Percentiles rank a stretch among this genome's conserved stretches.
Evolutionary conservation across 2,797 vertebrate species (phyloP).

Genomic region (Eleutherodactylus coqui): DNA sequence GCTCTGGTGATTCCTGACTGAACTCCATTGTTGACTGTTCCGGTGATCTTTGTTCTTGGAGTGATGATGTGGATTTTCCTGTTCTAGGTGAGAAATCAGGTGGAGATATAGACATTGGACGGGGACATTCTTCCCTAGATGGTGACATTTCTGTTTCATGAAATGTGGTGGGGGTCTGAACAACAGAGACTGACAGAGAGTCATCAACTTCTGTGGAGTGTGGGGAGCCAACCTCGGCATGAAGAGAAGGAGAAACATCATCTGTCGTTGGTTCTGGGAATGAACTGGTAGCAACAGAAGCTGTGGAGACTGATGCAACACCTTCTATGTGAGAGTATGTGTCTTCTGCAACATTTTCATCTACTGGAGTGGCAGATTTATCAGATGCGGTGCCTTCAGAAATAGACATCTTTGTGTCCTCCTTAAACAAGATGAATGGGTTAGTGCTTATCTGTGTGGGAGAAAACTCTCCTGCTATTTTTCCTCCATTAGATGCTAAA

Average conservation of each 20-base stretch:
- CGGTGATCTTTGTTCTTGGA: slow-evolving; percentile 85
- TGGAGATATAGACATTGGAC: slow-evolving; percentile 95
- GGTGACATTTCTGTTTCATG: slow-evolving; percentile 94
- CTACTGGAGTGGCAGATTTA: slow-evolving; percentile 92
- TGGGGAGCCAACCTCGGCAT: slow-evolving; percentile 95
- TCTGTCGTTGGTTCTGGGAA: slow-evolving; percentile 95
- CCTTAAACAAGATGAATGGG: slow-evolving; percentile 85
- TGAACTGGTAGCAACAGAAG: slow-evolving; percentile 93
- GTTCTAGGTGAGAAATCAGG: slow-evolving; percentile 93
- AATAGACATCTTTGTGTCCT: slow-evolving; percentile 98
- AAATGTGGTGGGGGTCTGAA: slow-evolving; percentile 93
- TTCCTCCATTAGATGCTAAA: slow-evolving; percentile 74
- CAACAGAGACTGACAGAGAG: slow-evolving; percentile 97
- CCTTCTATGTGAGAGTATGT: slow-evolving; percentile 93
- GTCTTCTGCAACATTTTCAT: slow-evolving; percentile 93
- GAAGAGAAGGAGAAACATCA: slow-evolving; percentile 90
- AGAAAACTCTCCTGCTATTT: slow-evolving; percentile 76
- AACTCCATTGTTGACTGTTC: slow-evolving; percentile 91
- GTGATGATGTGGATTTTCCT: slow-evolving; percentile 80
- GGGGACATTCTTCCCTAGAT: slow-evolving; percentile 91
- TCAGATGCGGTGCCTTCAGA: slow-evolving; percentile 97
- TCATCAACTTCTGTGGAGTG: slow-evolving; percentile 98
- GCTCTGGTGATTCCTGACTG: slow-evolving; percentile 90
- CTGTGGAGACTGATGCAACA: slow-evolving; percentile 91
- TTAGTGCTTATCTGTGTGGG: slow-evolving; percentile 81